phyloP scores from a whole-genome alignment of 2,888 invertebrate species.

The Vannuccia rotundouncinata region DNA sequence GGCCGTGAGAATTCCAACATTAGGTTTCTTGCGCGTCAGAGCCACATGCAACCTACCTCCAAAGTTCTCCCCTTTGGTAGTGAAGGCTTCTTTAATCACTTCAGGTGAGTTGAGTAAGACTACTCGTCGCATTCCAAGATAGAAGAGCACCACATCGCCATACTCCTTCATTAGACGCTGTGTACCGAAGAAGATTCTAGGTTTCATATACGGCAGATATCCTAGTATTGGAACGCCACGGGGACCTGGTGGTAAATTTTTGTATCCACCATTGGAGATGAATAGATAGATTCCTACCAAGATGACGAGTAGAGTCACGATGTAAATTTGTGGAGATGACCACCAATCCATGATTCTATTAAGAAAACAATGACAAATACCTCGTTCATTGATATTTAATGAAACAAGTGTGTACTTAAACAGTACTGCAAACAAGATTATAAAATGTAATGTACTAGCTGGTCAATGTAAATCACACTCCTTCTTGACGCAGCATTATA shows the following conservation, averaged over 20 bases:
- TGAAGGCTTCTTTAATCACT: slow-evolving; percentile 20
- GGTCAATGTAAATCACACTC: too few relatives aligned
- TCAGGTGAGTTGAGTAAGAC: not conserved
- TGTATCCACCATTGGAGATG: too few relatives aligned
- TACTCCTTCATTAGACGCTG: not conserved
- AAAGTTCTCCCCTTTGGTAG: not conserved
- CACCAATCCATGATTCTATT: too few relatives aligned
- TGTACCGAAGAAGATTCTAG: not conserved
- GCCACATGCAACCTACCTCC: not conserved
- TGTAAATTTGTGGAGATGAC: too few relatives aligned
- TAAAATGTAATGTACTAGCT: too few relatives aligned
- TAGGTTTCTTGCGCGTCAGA: not conserved
- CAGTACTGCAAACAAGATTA: too few relatives aligned
- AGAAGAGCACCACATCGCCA: slow-evolving; percentile 22
- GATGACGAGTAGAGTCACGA: too few relatives aligned
- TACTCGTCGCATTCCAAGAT: not conserved
- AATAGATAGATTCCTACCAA: too few relatives aligned
- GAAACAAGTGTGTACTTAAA: too few relatives aligned
- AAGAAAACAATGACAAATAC: too few relatives aligned
- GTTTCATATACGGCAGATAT: not conserved
- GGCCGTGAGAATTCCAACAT: not conserved
- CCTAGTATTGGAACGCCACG: not conserved
- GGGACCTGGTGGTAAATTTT: not conserved
- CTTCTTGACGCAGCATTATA: too few relatives aligned
- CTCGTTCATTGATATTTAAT: too few relatives aligned